Conservation (phyloP, 2,797 vertebrate genomes). For the Pseudochirops cupreus region DNA sequence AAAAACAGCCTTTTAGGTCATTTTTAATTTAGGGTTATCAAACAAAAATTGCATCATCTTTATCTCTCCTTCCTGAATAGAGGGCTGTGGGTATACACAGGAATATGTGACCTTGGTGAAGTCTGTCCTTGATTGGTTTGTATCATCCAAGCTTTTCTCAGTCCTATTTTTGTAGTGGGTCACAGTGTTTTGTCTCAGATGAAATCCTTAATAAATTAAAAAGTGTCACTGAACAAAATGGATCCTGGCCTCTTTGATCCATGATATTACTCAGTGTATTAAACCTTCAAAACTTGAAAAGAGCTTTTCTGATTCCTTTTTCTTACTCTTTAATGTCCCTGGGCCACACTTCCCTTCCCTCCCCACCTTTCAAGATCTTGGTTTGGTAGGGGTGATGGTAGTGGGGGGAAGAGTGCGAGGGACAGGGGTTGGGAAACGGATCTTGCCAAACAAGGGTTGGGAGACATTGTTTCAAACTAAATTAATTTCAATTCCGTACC, state of each 20-base stretch:
- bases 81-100: neutral
- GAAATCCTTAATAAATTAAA: constrained; percentile 40
- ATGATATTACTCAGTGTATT: neutral
- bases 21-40: constrained; percentile 35
- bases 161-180: constrained; percentile 63
- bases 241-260: neutral
- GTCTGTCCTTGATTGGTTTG: constrained; percentile 55
- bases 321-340: neutral
- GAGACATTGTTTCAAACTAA: neutral
- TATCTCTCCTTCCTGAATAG: constrained; percentile 35
- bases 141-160: constrained; percentile 52
- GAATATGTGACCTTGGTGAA: constrained; percentile 48
- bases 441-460: neutral
- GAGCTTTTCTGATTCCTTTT: neutral
- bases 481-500: neutral
- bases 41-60: constrained; percentile 62
- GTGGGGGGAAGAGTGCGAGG: no score
- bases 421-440: neutral
- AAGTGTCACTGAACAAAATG: constrained; percentile 6
- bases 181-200: constrained; percentile 61
- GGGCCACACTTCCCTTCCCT: neutral
- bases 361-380: neutral
- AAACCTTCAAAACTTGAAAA: neutral
- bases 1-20: constrained; percentile 47
- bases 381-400: neutral